These are phyloP conservation scores for Steinernema carpocapsae DNA, from an alignment of 2,888 invertebrate species.

Conservation along the genomic window DNA sequence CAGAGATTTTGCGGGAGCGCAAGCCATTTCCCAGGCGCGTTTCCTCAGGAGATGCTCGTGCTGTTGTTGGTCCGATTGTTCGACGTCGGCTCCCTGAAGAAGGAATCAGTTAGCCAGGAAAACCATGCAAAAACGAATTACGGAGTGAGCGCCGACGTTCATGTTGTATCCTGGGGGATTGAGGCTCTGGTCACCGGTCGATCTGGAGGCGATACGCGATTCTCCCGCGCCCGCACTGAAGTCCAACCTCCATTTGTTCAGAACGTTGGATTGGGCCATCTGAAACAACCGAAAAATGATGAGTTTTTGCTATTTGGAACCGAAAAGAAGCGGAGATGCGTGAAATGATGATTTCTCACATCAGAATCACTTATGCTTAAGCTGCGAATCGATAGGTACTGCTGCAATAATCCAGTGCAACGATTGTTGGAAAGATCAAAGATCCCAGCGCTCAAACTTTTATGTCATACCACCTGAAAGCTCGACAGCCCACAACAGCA, in stretches of 20 bases:
- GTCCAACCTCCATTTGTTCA: slow-evolving; percentile 56
- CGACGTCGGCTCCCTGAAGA: slow-evolving; percentile 1
- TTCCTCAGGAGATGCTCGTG: slow-evolving; percentile 66
- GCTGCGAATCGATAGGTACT: no score
- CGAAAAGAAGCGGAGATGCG: no score
- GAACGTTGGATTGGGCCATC: slow-evolving; percentile 42
- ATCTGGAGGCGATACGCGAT: not conserved
- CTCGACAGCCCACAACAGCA: no score
- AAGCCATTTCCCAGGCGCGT: slow-evolving; percentile 68
- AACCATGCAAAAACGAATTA: not conserved
- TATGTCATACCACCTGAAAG: no score
- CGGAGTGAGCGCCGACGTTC: not conserved
- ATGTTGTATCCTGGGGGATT: slow-evolving; percentile 63
- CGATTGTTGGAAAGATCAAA: no score
- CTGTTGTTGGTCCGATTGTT: slow-evolving; percentile 52
- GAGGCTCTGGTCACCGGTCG: slow-evolving; percentile 40
- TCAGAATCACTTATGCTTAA: no score
- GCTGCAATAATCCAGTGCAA: no score
- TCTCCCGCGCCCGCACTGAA: slow-evolving; percentile 41
- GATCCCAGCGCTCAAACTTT: no score
- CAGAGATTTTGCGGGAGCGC: slow-evolving; percentile 65
- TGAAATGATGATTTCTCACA: no score
- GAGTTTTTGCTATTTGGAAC: no score
- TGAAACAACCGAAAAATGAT: not conserved
- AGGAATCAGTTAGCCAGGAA: not conserved